These are phyloP conservation scores for Cavia porcellus DNA, from an alignment of 2,113 vertebrate genomes.

Conservation along the genomic window DNA sequence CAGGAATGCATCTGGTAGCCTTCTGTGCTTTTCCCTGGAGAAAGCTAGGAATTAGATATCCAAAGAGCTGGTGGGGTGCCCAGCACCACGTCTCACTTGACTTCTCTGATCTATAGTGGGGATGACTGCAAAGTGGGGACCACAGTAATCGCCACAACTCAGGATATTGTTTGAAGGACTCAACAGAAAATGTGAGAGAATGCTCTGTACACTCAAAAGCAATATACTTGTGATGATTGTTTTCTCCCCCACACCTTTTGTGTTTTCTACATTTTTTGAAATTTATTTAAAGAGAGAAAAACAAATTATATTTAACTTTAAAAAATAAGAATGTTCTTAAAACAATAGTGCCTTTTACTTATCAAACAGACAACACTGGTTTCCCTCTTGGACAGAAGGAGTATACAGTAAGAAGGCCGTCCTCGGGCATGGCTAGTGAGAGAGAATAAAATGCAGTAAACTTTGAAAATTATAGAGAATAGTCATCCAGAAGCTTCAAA, in stretches of 20 bases:
- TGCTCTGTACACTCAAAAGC: background rate
- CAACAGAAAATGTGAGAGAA: background rate
- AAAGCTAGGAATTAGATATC: background rate
- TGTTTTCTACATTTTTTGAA: slow-evolving; percentile 2
- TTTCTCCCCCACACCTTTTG: background rate
- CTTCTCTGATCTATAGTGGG: background rate
- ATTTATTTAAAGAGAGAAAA: background rate
- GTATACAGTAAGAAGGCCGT: background rate
- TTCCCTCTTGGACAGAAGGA: background rate
- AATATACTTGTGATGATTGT: background rate
- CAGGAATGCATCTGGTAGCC: background rate
- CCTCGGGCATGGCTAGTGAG: background rate
- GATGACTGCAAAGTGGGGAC: background rate
- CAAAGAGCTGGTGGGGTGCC: background rate
- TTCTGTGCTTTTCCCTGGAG: background rate
- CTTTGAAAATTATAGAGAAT: slow-evolving; percentile 46
- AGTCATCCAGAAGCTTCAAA: background rate
- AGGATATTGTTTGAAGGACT: background rate
- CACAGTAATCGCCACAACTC: background rate
- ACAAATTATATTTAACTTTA: background rate
- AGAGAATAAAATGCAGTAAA: background rate
- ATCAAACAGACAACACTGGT: background rate
- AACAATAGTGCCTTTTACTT: background rate
- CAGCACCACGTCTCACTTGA: background rate
- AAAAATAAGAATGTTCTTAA: background rate